Conservation (phyloP, 2,797 vertebrate genomes). For the Spinibarbus caldwelli region DNA sequence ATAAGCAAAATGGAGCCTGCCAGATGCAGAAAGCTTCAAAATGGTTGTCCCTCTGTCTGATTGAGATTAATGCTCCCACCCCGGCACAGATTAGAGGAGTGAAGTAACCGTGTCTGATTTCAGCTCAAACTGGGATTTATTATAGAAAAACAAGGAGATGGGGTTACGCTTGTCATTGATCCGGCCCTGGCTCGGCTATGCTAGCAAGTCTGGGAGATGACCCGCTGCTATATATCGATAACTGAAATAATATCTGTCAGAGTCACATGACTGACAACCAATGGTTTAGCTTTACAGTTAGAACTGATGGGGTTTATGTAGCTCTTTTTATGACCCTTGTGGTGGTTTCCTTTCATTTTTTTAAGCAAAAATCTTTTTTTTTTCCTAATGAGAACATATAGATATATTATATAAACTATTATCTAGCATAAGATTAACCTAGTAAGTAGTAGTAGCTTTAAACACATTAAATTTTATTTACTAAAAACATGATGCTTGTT, state of each 20-base stretch:
- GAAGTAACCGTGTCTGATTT: constrained; percentile 49
- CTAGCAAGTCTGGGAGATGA: neutral
- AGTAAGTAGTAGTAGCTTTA: neutral
- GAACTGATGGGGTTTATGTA: neutral
- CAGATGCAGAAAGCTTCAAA: constrained; percentile 50
- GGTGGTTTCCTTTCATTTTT: neutral
- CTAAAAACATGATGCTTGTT: neutral
- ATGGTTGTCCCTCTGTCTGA: constrained; percentile 39
- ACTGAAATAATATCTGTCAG: constrained; percentile 24
- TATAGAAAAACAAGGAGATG: constrained; percentile 32
- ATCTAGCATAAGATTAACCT: neutral
- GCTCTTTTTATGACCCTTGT: neutral
- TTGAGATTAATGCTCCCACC: constrained; percentile 50
- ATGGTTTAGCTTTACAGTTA: neutral
- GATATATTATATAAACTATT: neutral
- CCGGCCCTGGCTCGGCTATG: neutral
- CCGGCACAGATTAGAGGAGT: constrained; percentile 47
- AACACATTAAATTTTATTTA: neutral
- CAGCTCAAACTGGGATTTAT: constrained; percentile 47
- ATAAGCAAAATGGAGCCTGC: constrained; percentile 51
- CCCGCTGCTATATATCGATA: constrained; percentile 14
- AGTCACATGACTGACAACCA: neutral
- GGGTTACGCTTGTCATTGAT: constrained; percentile 41
- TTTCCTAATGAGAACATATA: neutral
- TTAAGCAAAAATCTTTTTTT: neutral